Conservation (phyloP, 2,888 invertebrate species). For the Eledona agricola region DNA sequence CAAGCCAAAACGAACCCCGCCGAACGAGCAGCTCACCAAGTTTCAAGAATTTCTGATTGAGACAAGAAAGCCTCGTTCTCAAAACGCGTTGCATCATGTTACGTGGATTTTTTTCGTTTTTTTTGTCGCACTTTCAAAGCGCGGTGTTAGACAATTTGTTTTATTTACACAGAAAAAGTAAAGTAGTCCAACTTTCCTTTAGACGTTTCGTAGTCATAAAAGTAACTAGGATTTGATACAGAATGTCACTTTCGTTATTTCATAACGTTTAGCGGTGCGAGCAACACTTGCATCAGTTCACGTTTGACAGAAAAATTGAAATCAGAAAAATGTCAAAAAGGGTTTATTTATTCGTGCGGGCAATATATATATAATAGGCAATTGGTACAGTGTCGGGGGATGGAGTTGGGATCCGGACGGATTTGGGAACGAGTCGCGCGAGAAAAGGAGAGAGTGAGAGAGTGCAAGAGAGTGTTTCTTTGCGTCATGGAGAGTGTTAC, state of each 20-base stretch:
- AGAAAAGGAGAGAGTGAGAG: constrained; percentile 45
- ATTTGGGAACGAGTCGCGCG: constrained; percentile 22
- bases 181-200: constrained; percentile 41
- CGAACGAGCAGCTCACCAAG: too few species aligned
- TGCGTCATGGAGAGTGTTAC: constrained; percentile 46
- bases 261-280: constrained; percentile 45
- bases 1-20: too few species aligned
- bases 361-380: constrained; percentile 1
- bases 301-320: constrained; percentile 20
- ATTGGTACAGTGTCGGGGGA: constrained; percentile 3
- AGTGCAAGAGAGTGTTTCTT: constrained; percentile 46
- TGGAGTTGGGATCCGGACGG: constrained; percentile 10
- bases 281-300: constrained; percentile 47
- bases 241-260: constrained; percentile 52
- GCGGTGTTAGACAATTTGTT: constrained; percentile 29
- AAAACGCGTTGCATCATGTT: constrained; percentile 6
- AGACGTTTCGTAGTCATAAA: constrained; percentile 71
- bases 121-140: constrained; percentile 4
- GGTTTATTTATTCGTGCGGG: constrained; percentile 2
- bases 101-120: constrained; percentile 5
- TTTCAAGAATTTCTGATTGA: too few species aligned
- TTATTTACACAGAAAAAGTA: constrained; percentile 38
- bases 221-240: constrained; percentile 46
- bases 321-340: neutral
- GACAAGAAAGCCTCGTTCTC: too few species aligned